These are phyloP conservation scores for Homarus gammarus DNA, from an alignment of 2,888 invertebrate genomes.

Conservation along the genomic window DNA sequence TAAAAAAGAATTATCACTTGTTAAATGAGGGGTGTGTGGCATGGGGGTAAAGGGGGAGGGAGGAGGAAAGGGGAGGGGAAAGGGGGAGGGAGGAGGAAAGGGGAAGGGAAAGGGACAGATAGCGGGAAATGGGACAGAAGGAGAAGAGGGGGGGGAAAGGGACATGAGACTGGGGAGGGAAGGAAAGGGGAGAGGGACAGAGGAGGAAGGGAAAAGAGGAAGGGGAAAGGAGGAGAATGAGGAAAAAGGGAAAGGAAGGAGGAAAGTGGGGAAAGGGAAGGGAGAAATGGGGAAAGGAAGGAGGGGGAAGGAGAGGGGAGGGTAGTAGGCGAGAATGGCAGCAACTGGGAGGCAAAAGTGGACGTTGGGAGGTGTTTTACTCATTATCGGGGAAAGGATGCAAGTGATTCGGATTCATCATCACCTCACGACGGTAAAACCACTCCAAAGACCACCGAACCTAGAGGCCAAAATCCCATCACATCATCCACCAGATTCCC, in stretches of 20 bases:
- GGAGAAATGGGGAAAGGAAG: not conserved
- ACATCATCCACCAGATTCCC: not conserved
- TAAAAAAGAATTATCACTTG: no score
- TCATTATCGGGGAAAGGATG: constrained; percentile 73
- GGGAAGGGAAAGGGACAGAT: no score
- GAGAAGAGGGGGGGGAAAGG: no score
- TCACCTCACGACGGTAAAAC: not conserved
- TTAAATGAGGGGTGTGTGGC: no score
- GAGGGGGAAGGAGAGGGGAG: not conserved
- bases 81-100: no score
- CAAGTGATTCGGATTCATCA: constrained; percentile 71
- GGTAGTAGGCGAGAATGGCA: constrained; percentile 33
- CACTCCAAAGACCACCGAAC: not conserved
- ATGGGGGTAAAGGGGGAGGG: no score
- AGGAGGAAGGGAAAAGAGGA: not conserved
- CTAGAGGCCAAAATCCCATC: constrained; percentile 17
- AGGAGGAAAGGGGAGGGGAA: no score
- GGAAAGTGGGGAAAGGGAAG: not conserved
- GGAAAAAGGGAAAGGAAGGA: not conserved
- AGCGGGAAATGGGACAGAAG: no score
- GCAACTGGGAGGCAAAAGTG: constrained; percentile 61
- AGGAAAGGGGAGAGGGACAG: not conserved
- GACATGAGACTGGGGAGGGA: not conserved
- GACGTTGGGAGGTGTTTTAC: constrained; percentile 70
- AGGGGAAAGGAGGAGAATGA: no score